Percentiles rank a stretch among this genome's conserved stretches.
Conservation (phyloP, 2,113 vertebrate genomes). For the Raja brachyura region DNA sequence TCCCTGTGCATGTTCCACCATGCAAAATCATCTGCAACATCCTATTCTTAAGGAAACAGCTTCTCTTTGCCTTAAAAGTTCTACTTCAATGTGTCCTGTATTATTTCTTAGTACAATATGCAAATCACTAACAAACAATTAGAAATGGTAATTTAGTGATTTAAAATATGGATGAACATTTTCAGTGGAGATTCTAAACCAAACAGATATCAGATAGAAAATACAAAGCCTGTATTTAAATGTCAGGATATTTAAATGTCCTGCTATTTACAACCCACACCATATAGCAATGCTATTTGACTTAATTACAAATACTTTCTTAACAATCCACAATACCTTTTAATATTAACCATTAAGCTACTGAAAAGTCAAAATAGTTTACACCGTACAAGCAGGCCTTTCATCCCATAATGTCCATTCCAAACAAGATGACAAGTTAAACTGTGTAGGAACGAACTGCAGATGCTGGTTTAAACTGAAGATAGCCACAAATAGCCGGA, state of each 20-base stretch:
- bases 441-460: too few relatives aligned
- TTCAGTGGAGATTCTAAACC: background rate
- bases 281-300: background rate
- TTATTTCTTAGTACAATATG: background rate
- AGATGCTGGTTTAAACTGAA: too few relatives aligned
- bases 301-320: background rate
- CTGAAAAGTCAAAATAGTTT: background rate
- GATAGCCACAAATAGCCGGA: too few relatives aligned
- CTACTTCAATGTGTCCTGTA: background rate
- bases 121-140: background rate
- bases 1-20: too few relatives aligned
- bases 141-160: background rate
- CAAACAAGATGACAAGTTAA: too few relatives aligned
- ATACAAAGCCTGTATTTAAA: background rate
- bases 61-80: background rate
- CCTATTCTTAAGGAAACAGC: too few relatives aligned
- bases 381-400: too few relatives aligned
- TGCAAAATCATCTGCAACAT: too few relatives aligned
- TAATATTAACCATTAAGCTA: background rate
- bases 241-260: background rate
- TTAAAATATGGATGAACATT: background rate
- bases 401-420: too few relatives aligned
- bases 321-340: background rate
- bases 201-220: background rate
- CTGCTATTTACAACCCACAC: background rate